Conservation (phyloP, 23 tunicate genomes). For the Botrylloides violaceus region DNA sequence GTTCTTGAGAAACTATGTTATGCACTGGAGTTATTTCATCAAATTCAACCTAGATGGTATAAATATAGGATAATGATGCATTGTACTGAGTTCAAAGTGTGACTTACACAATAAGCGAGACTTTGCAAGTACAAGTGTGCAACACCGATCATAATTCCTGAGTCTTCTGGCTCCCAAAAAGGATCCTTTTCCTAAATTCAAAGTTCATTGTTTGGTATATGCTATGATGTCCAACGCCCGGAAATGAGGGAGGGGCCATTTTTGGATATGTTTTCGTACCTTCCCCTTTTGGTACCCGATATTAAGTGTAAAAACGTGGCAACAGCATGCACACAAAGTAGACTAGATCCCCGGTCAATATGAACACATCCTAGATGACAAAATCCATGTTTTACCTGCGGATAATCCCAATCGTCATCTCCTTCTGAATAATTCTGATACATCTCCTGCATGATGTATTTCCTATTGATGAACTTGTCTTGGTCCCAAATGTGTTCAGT, state of each 20-base stretch:
- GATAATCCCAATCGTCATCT: slow-evolving; percentile 47
- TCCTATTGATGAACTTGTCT: slow-evolving; percentile 56
- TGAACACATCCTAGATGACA: too few species aligned
- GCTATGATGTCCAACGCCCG: too few species aligned
- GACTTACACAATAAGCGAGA: slow-evolving; percentile 56
- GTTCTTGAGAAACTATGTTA: not conserved
- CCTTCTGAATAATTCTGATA: slow-evolving; percentile 74
- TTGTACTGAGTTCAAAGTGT: not conserved
- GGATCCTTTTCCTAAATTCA: slow-evolving; percentile 40
- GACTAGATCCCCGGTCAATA: too few species aligned
- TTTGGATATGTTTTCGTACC: too few species aligned
- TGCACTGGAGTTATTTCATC: slow-evolving; percentile 15
- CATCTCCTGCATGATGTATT: slow-evolving; percentile 86
- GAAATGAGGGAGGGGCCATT: too few species aligned
- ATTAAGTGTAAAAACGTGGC: too few species aligned
- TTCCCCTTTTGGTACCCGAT: too few species aligned
- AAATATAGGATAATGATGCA: not conserved
- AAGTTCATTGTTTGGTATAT: too few species aligned
- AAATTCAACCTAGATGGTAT: slow-evolving; percentile 9
- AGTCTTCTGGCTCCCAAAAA: slow-evolving; percentile 31
- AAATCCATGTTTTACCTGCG: slow-evolving; percentile 13
- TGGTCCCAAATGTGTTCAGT: slow-evolving; percentile 61
- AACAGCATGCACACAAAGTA: too few species aligned
- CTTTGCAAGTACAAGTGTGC: slow-evolving; percentile 59
- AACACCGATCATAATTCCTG: slow-evolving; percentile 39